phyloP scores from a whole-genome alignment of 2,113 vertebrate species.

The Tragelaphus buxtoni region DNA sequence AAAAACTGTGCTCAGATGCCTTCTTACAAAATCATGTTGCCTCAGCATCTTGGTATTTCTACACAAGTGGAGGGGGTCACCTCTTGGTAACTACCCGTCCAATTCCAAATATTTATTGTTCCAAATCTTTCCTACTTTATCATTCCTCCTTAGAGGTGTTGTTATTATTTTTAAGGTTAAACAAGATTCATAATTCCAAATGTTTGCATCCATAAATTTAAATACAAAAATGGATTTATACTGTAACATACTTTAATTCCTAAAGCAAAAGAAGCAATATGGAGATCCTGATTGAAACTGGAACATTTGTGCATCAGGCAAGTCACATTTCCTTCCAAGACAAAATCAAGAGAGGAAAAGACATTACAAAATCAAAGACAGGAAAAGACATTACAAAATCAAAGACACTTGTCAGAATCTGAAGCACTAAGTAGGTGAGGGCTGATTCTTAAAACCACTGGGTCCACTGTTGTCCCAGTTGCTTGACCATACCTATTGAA shows the following conservation, averaged over 20 bases:
- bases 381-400: not conserved
- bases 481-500: not conserved
- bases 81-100: not conserved
- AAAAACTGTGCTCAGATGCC: not conserved
- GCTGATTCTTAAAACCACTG: not conserved
- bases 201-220: not conserved
- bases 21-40: not conserved
- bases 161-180: not conserved
- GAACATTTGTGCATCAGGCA: not conserved
- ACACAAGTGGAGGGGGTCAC: not conserved
- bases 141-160: not conserved
- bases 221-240: not conserved
- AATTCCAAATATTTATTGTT: not conserved
- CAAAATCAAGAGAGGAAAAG: slow-evolving; percentile 8
- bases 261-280: slow-evolving; percentile 11
- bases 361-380: not conserved
- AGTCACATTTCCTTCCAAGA: not conserved
- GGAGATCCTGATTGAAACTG: not conserved
- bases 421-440: not conserved
- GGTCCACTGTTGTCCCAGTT: not conserved
- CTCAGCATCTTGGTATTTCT: not conserved
- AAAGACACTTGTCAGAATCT: not conserved
- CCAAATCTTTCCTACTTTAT: not conserved
- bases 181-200: not conserved
- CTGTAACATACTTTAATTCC: not conserved